Conservation (phyloP, 1,140 invertebrate species). For the Proales similis region DNA sequence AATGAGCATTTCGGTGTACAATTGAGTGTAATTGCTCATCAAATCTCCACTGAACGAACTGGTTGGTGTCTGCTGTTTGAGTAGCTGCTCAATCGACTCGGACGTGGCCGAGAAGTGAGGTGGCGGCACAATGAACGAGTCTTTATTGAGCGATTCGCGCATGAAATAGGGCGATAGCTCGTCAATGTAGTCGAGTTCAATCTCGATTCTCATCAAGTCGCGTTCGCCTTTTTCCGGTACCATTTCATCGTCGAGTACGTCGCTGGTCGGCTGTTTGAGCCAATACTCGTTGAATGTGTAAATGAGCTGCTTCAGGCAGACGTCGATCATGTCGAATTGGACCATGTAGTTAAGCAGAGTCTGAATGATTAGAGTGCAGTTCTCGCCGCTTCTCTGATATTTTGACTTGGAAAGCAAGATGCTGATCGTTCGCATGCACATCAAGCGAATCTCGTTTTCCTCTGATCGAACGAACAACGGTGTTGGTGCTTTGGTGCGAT, state of each 20-base stretch:
- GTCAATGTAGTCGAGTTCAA: background rate
- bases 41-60: background rate
- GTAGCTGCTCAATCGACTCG: conserved; percentile 1
- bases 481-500: no score
- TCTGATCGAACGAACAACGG: background rate
- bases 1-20: conserved; percentile 87
- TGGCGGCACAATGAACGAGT: conserved; percentile 26
- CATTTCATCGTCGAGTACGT: background rate
- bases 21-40: conserved; percentile 39
- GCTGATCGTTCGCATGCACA: conserved; percentile 51
- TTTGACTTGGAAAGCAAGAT: conserved; percentile 30
- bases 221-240: background rate
- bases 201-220: background rate
- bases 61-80: background rate
- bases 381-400: conserved; percentile 25
- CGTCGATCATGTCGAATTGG: conserved; percentile 12
- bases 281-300: background rate
- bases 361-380: conserved; percentile 27
- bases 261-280: background rate
- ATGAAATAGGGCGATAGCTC: conserved; percentile 22
- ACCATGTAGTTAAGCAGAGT: background rate
- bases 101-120: no score
- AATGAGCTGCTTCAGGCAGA: conserved; percentile 10
- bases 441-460: background rate
- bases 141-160: conserved; percentile 27